These are phyloP conservation scores for Theocolax elegans DNA, from an alignment of 1,140 invertebrate species.

Conservation along the genomic window DNA sequence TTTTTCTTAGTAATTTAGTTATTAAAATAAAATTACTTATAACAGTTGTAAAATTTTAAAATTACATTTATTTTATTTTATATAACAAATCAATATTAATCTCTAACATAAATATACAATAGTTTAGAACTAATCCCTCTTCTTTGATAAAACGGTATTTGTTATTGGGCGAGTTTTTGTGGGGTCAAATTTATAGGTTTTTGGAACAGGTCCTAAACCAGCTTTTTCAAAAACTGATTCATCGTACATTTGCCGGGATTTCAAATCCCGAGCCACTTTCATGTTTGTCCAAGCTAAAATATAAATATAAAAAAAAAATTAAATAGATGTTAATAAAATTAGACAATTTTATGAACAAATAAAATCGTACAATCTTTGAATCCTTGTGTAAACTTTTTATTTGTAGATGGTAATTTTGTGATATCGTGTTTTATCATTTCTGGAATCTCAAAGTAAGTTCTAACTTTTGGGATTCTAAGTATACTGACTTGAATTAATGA, in stretches of 20 bases:
- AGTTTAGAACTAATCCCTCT: conserved; percentile 28
- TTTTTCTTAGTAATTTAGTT: too few relatives aligned
- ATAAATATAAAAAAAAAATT: conserved; percentile 17
- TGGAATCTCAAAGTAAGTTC: conserved; percentile 85
- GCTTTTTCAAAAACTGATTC: conserved; percentile 83
- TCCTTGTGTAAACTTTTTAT: conserved; percentile 81
- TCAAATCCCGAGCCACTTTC: conserved; percentile 81
- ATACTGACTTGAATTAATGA: conserved; percentile 86
- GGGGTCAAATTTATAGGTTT: conserved; percentile 90
- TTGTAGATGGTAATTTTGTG: conserved; percentile 72
- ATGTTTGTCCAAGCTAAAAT: conserved; percentile 83
- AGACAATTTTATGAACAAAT: background rate
- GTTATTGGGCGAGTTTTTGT: conserved; percentile 67
- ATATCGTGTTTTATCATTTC: conserved; percentile 70
- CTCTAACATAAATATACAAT: conserved; percentile 31
- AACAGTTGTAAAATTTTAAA: too few relatives aligned
- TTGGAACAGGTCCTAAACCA: conserved; percentile 84
- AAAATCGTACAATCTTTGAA: conserved; percentile 83
- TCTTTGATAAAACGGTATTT: conserved; percentile 41
- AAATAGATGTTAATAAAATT: conserved; percentile 28
- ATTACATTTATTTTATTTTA: conserved; percentile 35
- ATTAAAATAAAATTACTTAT: too few relatives aligned
- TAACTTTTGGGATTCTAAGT: conserved; percentile 79
- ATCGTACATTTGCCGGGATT: conserved; percentile 81
- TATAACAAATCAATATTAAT: conserved; percentile 29